These are phyloP conservation scores for Trimorus sp. DNA, from an alignment of 2,888 invertebrate species.

Conservation along the genomic window DNA sequence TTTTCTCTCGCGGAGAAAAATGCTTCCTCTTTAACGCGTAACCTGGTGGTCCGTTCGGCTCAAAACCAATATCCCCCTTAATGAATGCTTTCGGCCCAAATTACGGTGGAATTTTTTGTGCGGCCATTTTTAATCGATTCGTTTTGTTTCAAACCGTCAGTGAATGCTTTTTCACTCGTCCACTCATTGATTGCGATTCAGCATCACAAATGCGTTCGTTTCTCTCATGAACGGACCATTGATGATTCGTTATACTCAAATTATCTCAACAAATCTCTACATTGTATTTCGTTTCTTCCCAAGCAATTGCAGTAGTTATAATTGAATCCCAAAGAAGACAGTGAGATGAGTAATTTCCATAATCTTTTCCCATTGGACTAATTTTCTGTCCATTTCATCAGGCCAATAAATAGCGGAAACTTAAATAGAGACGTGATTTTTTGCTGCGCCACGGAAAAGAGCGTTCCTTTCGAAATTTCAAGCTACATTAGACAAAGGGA, in stretches of 20 bases:
- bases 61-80: constrained; percentile 19
- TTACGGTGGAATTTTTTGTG: constrained; percentile 7
- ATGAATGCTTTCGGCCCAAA: constrained; percentile 9
- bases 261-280: too few relatives aligned
- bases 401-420: constrained; percentile 9
- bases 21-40: constrained; percentile 34
- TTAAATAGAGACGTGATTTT: constrained; percentile 36
- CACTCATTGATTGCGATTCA: too few relatives aligned
- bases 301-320: too few relatives aligned
- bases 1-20: constrained; percentile 35
- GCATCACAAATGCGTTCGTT: too few relatives aligned
- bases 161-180: too few relatives aligned
- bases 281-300: too few relatives aligned
- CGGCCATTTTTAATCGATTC: background rate
- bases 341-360: too few relatives aligned
- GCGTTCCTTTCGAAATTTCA: constrained; percentile 36
- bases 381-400: background rate
- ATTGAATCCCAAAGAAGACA: too few relatives aligned
- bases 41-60: constrained; percentile 36
- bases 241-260: too few relatives aligned
- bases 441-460: constrained; percentile 14
- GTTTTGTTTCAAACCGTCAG: background rate
- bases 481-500: constrained; percentile 50
- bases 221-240: too few relatives aligned
- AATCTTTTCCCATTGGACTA: background rate